Conservation (phyloP, 2,888 invertebrate genomes). For the Platycheirus rosarum region DNA sequence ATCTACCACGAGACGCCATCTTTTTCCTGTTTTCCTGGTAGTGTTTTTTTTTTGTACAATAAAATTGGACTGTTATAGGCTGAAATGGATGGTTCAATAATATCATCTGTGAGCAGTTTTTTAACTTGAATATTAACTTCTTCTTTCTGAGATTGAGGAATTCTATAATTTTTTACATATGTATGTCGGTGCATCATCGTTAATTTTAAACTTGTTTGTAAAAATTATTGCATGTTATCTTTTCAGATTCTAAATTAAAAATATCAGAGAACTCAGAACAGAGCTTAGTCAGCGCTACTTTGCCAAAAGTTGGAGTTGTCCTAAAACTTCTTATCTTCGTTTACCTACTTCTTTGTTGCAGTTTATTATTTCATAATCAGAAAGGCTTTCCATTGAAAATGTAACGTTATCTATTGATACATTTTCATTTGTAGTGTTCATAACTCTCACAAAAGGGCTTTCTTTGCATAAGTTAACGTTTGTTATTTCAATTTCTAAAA, state of each 20-base stretch:
- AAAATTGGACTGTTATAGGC: constrained; percentile 24
- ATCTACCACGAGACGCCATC: constrained; percentile 18
- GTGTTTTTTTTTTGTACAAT: constrained; percentile 20
- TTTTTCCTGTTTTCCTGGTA: constrained; percentile 15
- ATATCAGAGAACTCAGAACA: constrained; percentile 51
- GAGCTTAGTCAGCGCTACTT: constrained; percentile 5
- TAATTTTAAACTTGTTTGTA: constrained; percentile 6
- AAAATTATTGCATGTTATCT: constrained; percentile 41
- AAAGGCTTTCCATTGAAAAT: constrained; percentile 24
- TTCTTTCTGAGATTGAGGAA: constrained; percentile 14
- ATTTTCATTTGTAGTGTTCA: constrained; percentile 28
- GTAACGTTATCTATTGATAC: constrained; percentile 24
- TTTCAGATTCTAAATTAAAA: constrained; percentile 62
- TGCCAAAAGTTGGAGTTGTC: constrained; percentile 26
- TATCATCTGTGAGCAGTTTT: constrained; percentile 1
- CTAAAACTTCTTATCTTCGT: constrained; percentile 13
- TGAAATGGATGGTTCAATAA: constrained; percentile 27
- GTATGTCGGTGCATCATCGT: constrained; percentile 1
- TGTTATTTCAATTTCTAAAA: too few species aligned
- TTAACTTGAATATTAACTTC: constrained; percentile 8
- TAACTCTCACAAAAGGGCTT: constrained; percentile 26
- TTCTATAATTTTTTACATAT: constrained; percentile 29
- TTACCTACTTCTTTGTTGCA: constrained; percentile 26
- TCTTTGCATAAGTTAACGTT: too few species aligned
- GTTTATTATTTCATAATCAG: constrained; percentile 29